These are phyloP conservation scores for Diabrotica virgifera DNA, from an alignment of 1,140 invertebrate genomes.

Conservation along the genomic window DNA sequence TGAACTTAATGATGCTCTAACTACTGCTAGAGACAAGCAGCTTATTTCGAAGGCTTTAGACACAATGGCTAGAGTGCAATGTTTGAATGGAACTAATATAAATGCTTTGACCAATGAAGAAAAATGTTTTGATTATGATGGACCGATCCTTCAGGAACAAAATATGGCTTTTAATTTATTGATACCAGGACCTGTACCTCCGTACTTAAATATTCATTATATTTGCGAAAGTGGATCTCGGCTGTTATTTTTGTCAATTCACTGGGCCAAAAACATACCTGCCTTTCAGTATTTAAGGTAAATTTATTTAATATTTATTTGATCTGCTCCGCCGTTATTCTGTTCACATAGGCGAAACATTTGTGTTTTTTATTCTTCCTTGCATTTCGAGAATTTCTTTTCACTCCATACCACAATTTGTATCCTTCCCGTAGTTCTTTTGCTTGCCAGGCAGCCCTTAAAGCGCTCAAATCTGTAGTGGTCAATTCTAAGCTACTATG, in stretches of 20 bases:
- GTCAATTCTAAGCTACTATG: too few species aligned
- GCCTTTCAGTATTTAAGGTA: constrained; percentile 79
- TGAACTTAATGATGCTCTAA: constrained; percentile 57
- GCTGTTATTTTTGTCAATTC: constrained; percentile 82
- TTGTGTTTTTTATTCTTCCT: too few species aligned
- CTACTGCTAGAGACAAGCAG: constrained; percentile 63
- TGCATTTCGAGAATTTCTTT: too few species aligned
- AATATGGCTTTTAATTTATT: constrained; percentile 76
- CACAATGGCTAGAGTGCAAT: constrained; percentile 62
- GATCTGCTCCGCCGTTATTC: too few species aligned
- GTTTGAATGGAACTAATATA: constrained; percentile 41
- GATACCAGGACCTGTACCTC: constrained; percentile 75
- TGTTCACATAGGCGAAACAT: too few species aligned
- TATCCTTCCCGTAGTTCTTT: too few species aligned
- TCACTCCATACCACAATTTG: too few species aligned
- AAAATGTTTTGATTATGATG: constrained; percentile 50
- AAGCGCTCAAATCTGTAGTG: too few species aligned
- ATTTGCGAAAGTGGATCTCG: constrained; percentile 90
- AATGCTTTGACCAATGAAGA: constrained; percentile 31
- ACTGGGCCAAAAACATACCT: constrained; percentile 82
- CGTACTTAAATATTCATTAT: constrained; percentile 82
- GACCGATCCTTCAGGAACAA: constrained; percentile 64
- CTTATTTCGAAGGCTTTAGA: constrained; percentile 74
- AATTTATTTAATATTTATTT: constrained; percentile 11
- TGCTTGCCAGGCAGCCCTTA: too few species aligned